phyloP scores from a whole-genome alignment of 2,888 invertebrate species.

The Junonia oenone region DNA sequence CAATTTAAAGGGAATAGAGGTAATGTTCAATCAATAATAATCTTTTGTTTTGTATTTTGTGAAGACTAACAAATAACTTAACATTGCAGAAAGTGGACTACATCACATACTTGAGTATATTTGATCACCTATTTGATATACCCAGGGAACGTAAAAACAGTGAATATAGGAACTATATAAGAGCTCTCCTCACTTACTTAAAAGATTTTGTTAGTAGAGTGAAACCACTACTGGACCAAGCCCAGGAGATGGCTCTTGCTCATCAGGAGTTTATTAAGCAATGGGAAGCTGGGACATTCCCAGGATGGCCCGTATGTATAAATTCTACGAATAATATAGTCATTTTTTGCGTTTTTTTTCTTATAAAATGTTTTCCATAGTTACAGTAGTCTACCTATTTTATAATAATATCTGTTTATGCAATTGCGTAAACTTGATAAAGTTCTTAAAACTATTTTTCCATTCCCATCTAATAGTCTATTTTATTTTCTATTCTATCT shows the following conservation, averaged over 20 bases:
- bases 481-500: too few relatives aligned
- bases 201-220: conserved; percentile 90
- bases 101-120: conserved; percentile 94
- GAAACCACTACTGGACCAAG: conserved; percentile 91
- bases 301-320: conserved; percentile 92
- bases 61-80: background rate
- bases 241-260: conserved; percentile 87
- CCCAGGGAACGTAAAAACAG: conserved; percentile 94
- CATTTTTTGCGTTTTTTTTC: background rate
- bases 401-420: too few relatives aligned
- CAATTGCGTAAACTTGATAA: too few relatives aligned
- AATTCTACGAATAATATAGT: background rate
- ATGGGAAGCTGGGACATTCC: conserved; percentile 94
- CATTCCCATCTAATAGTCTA: too few relatives aligned
- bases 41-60: background rate
- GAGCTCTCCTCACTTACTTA: conserved; percentile 90
- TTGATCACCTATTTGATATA: conserved; percentile 97
- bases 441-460: too few relatives aligned
- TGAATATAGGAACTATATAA: conserved; percentile 91
- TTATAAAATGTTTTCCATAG: background rate
- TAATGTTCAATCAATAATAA: conserved; percentile 41
- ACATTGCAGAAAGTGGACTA: conserved; percentile 91
- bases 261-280: conserved; percentile 89
- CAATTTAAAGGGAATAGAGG: conserved; percentile 97
- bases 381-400: too few relatives aligned